Evolutionary conservation across 2,797 vertebrate genomes (phyloP).

Genomic region (Schizothorax lantsangensis): DNA sequence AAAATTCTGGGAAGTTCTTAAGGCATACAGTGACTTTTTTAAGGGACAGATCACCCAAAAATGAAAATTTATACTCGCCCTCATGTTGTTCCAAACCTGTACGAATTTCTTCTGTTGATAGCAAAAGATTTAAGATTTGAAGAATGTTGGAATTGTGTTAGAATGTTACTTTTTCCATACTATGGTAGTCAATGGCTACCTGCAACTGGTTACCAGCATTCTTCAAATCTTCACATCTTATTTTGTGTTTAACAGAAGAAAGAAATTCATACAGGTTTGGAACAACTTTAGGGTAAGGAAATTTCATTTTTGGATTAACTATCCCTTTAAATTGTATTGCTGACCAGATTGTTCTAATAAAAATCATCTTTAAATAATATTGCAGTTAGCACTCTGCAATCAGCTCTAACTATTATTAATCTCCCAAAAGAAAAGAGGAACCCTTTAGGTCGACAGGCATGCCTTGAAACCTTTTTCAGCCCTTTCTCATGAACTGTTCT

Average conservation of each 20-base stretch:
- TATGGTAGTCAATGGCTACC: background rate
- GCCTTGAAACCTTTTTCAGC: constrained; percentile 51
- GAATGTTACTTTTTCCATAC: background rate
- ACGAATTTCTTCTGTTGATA: background rate
- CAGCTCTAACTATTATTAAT: background rate
- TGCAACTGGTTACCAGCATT: background rate
- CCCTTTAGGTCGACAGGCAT: constrained; percentile 30
- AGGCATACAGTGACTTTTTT: background rate
- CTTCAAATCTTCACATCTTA: background rate
- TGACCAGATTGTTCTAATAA: constrained; percentile 14
- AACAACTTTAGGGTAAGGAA: background rate
- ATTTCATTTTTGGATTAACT: background rate
- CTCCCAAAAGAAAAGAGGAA: background rate
- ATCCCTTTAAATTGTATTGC: background rate
- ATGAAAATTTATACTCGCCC: background rate
- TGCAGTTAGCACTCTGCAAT: background rate
- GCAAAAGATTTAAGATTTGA: background rate
- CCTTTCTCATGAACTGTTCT: constrained; percentile 58
- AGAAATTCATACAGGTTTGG: background rate
- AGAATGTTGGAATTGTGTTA: background rate
- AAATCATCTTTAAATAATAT: background rate
- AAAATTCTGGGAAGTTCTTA: background rate
- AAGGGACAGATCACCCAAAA: background rate
- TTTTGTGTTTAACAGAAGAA: background rate
- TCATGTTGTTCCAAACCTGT: background rate